phyloP scores from a whole-genome alignment of 1,140 invertebrate species.

The Zaprionus vittiger region DNA sequence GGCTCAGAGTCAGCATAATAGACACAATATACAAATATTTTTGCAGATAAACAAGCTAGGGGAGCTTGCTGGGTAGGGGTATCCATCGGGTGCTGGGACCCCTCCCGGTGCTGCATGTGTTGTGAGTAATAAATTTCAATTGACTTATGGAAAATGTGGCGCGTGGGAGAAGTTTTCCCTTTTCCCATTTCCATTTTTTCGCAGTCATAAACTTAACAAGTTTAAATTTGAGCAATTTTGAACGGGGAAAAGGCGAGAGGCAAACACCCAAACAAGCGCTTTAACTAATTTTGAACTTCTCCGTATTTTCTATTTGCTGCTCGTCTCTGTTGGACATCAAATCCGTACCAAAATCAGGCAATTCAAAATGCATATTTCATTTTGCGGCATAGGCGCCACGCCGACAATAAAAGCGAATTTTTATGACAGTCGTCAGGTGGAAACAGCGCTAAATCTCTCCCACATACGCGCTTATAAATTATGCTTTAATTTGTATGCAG shows the following conservation, averaged over 20 bases:
- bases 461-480: constrained; percentile 49
- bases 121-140: constrained; percentile 71
- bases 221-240: constrained; percentile 17
- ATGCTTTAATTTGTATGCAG: constrained; percentile 77
- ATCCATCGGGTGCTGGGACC: too few species aligned
- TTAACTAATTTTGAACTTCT: constrained; percentile 11
- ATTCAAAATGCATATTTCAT: constrained; percentile 61
- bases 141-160: constrained; percentile 59
- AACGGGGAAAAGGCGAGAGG: not conserved
- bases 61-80: constrained; percentile 8
- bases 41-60: constrained; percentile 58
- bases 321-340: not conserved
- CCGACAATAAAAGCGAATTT: constrained; percentile 58
- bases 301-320: not conserved
- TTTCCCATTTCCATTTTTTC: constrained; percentile 1
- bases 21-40: constrained; percentile 54
- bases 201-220: not conserved
- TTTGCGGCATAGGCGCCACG: constrained; percentile 39
- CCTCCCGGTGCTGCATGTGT: constrained; percentile 29
- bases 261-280: not conserved
- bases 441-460: constrained; percentile 27
- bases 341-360: constrained; percentile 11
- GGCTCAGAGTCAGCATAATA: constrained; percentile 4
- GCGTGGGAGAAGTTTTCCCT: constrained; percentile 34
- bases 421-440: constrained; percentile 60